Base-by-base conservation (phyloP, 2,797 vertebrate genomes). In the Scyliorhinus canicula region DNA sequence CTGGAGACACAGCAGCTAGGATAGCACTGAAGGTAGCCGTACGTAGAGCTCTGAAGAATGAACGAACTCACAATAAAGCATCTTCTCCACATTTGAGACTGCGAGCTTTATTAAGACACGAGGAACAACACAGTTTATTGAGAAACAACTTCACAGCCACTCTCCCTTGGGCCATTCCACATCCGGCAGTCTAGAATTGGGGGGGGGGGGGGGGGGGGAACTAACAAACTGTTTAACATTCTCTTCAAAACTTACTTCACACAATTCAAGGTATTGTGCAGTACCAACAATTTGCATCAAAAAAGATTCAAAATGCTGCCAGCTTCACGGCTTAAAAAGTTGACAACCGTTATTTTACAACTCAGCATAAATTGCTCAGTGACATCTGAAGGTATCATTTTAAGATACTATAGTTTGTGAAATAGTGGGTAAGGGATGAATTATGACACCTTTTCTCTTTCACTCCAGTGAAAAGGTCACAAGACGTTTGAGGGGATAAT, bases 401-500 rank as follows among this genome's bases (percentile, higher is more conserved):
- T 91, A 24, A 26, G 88, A 91, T 44, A 40, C 35, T 26, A 63
- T 91, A 40, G 86, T 44, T 65, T 57, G 44, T 65, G 88, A 44
- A 63, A 65, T 44, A 91, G 57, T 91, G 57, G 60, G 21, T 24
- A 63, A 40, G n/a, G 57, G 88, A 63, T 91, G 88, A 44, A 65
- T 91, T 19, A 44, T 91, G 88, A 8, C 88, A 91, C n/a, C 57
- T 90, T 90, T 90, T 90, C 86, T 44, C n/a, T 91, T 91, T 91
- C 57, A 91, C 60, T 91, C 57, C n/a, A 65, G 6, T 26, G 35
- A 31, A 57, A 88, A 88, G 52, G 88, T 91, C 60, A 44, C 88
- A 91, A 44, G 60, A 91, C 0, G 57, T 63, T 44, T 63, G 88
- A 91, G 88, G 40, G 57, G 65, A 91, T 91, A 91, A 91, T 91